Percentiles rank a stretch among this genome's conserved stretches.
These are phyloP conservation scores for Mesaphorura yosii DNA, from an alignment of 1,140 invertebrate genomes.

Conservation along the genomic window DNA sequence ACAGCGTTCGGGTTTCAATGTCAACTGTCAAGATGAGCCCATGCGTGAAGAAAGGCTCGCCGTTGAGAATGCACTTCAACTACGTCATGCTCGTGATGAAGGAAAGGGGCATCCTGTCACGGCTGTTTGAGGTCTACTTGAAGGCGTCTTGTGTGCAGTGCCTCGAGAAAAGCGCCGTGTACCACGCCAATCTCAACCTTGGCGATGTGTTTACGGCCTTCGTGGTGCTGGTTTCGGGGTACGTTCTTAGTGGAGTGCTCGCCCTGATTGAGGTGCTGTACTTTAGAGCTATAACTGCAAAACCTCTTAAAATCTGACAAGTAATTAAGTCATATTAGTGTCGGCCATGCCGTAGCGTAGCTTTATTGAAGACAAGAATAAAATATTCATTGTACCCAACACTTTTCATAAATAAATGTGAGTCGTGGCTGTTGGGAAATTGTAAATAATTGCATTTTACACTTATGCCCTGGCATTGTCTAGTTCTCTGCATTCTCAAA, in stretches of 20 bases:
- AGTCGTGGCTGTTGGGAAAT: neutral
- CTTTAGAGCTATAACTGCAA: neutral
- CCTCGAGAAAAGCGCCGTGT: neutral
- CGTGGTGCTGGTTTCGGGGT: neutral
- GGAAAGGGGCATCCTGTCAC: constrained; percentile 7
- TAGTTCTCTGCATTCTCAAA: no score
- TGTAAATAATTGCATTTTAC: neutral
- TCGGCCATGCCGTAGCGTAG: neutral
- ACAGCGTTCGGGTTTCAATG: neutral
- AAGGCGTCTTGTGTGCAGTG: neutral
- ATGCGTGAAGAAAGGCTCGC: constrained; percentile 4
- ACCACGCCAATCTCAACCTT: neutral
- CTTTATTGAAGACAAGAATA: no score
- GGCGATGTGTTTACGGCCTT: neutral
- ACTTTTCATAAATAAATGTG: neutral
- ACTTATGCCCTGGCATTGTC: no score
- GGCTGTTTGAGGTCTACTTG: constrained; percentile 6
- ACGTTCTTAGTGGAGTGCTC: neutral
- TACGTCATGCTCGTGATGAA: constrained; percentile 6
- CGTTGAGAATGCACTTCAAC: constrained; percentile 1
- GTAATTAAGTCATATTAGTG: neutral
- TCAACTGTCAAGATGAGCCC: neutral
- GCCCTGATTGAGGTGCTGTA: neutral
- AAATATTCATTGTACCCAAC: neutral
- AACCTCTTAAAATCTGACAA: neutral